A percentile compares a stretch with the other conserved stretches of the same genome.
Evolutionary conservation across 2,888 invertebrate species (phyloP).

Genomic region (Dryobotodes eremita): DNA sequence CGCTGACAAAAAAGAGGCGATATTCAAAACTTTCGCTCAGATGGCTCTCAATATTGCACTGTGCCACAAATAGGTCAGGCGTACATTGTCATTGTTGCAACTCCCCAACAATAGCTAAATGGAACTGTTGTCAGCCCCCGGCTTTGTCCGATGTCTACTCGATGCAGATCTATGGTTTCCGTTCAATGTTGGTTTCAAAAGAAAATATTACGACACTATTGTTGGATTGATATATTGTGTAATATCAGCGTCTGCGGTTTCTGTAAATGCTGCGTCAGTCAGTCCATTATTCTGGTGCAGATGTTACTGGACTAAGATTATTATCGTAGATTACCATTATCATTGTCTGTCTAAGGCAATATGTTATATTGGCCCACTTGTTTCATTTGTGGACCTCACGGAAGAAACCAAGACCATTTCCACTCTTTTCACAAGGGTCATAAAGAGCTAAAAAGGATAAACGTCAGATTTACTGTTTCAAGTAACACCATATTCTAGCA

Average conservation of each 20-base stretch:
- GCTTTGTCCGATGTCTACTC: constrained; percentile 84
- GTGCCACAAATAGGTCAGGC: constrained; percentile 66
- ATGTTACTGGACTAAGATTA: not conserved
- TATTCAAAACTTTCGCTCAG: constrained; percentile 64
- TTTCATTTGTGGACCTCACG: not conserved
- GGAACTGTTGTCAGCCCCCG: constrained; percentile 81
- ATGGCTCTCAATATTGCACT: constrained; percentile 62
- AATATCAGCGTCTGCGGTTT: constrained; percentile 9
- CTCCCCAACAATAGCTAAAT: constrained; percentile 81
- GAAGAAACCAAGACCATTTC: not conserved
- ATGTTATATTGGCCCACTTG: not conserved
- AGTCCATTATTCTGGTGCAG: not conserved
- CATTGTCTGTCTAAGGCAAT: not conserved
- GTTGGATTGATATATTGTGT: constrained; percentile 32
- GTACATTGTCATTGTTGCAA: constrained; percentile 63
- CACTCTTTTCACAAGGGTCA: not conserved
- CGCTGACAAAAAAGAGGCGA: constrained; percentile 30
- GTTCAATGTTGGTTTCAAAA: constrained; percentile 76
- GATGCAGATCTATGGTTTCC: constrained; percentile 83
- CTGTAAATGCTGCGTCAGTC: not conserved
- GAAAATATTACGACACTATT: constrained; percentile 73
- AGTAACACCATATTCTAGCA: not conserved
- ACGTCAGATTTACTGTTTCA: not conserved
- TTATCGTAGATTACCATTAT: not conserved
- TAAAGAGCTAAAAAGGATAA: not conserved